phyloP scores from a whole-genome alignment of 1,140 invertebrate species.

The Aphelinus certus region DNA sequence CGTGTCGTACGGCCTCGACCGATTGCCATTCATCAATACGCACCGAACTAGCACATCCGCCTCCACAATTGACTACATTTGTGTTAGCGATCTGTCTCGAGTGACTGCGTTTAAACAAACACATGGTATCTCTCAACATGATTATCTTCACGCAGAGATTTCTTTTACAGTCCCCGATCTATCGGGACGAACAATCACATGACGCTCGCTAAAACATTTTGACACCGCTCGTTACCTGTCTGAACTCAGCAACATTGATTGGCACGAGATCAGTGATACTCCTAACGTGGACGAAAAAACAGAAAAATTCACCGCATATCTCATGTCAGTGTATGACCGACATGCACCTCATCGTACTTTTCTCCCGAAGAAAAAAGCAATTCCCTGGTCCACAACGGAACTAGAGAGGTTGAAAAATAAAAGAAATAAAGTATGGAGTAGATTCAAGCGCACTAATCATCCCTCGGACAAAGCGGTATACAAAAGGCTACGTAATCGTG shows the following conservation, averaged over 20 bases:
- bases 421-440: background rate
- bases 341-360: too few relatives aligned
- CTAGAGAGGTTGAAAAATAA: too few relatives aligned
- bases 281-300: background rate
- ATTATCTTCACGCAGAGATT: background rate
- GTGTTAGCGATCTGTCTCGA: background rate
- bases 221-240: too few relatives aligned
- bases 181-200: background rate
- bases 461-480: background rate
- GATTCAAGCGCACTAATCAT: background rate
- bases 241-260: background rate
- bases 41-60: background rate
- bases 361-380: too few relatives aligned
- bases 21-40: background rate
- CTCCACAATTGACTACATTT: constrained; percentile 7
- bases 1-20: background rate
- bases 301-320: background rate
- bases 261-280: background rate
- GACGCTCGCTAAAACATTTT: background rate
- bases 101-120: background rate
- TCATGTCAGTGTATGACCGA: background rate
- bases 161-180: background rate
- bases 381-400: too few relatives aligned
- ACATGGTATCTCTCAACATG: background rate
- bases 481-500: background rate